Percentiles rank a stretch among this genome's conserved stretches.
These are phyloP conservation scores for Chrysochloris asiatica DNA, from an alignment of 2,113 vertebrate genomes.

Conservation along the genomic window DNA sequence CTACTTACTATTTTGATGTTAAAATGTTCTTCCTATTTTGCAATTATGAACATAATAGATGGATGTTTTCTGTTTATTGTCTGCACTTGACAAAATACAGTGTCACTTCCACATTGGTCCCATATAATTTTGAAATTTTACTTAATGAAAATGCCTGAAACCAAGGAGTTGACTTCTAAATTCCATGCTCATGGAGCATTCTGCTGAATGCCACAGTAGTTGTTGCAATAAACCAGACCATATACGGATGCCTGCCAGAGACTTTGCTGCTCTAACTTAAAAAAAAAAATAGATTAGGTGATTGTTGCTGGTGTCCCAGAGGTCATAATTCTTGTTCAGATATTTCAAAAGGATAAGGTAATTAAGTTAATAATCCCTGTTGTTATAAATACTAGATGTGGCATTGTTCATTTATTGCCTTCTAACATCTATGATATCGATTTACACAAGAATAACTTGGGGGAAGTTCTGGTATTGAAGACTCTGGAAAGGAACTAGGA, in stretches of 20 bases:
- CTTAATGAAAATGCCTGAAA: slow-evolving; percentile 25
- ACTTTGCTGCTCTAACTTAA: slow-evolving; percentile 28
- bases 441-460: slow-evolving; percentile 73
- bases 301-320: slow-evolving; percentile 54
- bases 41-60: neutral
- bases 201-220: neutral
- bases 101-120: neutral
- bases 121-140: slow-evolving; percentile 23
- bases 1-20: neutral
- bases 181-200: neutral
- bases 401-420: slow-evolving; percentile 74
- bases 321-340: slow-evolving; percentile 73
- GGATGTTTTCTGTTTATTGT: slow-evolving; percentile 6
- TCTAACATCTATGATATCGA: slow-evolving; percentile 73
- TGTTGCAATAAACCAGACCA: slow-evolving; percentile 5
- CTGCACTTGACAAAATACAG: slow-evolving; percentile 34
- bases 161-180: neutral
- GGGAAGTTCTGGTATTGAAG: slow-evolving; percentile 75
- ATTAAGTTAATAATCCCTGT: slow-evolving; percentile 78
- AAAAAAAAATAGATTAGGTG: slow-evolving; percentile 75
- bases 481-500: slow-evolving; percentile 73
- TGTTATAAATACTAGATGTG: slow-evolving; percentile 75
- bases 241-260: neutral
- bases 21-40: slow-evolving; percentile 21
- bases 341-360: slow-evolving; percentile 77